Evolutionary conservation across 1,140 invertebrate genomes (phyloP).

Genomic region (Cecropterus lyciades): DNA sequence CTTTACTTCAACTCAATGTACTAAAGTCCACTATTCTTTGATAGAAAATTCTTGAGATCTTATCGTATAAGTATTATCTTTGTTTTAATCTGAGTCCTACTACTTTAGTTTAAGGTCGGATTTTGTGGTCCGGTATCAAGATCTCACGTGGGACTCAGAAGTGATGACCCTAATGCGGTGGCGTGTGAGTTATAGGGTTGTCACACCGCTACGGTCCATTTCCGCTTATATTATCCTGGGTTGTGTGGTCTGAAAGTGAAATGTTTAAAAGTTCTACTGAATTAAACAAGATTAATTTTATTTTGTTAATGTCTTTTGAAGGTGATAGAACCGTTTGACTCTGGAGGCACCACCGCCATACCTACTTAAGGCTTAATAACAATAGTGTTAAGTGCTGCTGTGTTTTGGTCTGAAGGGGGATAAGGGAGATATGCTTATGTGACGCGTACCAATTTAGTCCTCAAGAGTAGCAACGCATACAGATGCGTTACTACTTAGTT

Average conservation of each 20-base stretch:
- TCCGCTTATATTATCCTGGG: conserved; percentile 9
- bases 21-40: conserved; percentile 1
- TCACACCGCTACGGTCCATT: conserved; percentile 19
- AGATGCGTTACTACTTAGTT: no score
- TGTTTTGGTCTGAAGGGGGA: no score
- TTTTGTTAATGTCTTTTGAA: no score
- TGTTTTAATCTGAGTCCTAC: conserved; percentile 6
- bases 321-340: no score
- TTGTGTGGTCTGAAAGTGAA: conserved; percentile 13
- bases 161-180: conserved; percentile 34
- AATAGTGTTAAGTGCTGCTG: no score
- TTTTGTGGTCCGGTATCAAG: background rate
- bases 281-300: no score
- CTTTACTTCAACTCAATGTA: background rate
- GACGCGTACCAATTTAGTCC: no score
- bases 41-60: background rate
- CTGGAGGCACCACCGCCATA: no score
- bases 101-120: conserved; percentile 5
- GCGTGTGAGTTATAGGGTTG: conserved; percentile 35
- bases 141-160: conserved; percentile 30
- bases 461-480: no score
- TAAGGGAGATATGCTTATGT: no score
- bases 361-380: no score
- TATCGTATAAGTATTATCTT: conserved; percentile 7
- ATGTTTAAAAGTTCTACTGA: background rate